A percentile compares a stretch with the other conserved stretches of the same genome.
These are phyloP conservation scores for Acanthopagrus latus DNA, from an alignment of 2,797 vertebrate genomes.

Conservation along the genomic window DNA sequence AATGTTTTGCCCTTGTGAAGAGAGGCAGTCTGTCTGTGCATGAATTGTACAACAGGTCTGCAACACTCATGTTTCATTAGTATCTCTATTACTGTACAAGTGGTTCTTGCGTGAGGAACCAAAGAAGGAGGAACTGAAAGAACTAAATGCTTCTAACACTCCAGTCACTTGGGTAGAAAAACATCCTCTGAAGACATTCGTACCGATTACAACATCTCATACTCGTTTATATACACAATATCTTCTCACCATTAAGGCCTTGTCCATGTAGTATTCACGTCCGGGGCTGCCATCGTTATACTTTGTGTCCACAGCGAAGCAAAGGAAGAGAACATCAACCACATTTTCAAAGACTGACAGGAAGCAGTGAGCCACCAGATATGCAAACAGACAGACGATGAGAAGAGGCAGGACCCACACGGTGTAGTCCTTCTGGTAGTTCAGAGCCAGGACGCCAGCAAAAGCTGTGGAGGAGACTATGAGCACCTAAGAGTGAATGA, in stretches of 20 bases:
- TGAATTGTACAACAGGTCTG: too few relatives aligned
- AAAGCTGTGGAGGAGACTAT: conserved; percentile 91
- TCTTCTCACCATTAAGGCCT: conserved; percentile 93
- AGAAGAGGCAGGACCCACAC: conserved; percentile 97
- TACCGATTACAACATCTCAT: background rate
- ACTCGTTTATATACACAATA: background rate
- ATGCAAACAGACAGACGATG: conserved; percentile 97
- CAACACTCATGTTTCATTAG: background rate
- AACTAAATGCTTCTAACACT: background rate
- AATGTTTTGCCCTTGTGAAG: background rate
- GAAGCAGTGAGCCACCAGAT: conserved; percentile 98
- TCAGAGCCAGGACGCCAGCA: conserved; percentile 93
- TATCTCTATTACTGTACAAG: fast-evolving
- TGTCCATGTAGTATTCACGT: conserved; percentile 97
- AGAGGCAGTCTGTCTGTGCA: background rate
- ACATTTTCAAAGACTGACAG: conserved; percentile 98
- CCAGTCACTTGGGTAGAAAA: background rate
- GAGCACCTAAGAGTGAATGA: conserved; percentile 64
- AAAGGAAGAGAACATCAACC: conserved; percentile 98
- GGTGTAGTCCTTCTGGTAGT: conserved; percentile 96
- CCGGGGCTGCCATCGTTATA: conserved; percentile 96
- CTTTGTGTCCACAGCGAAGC: conserved; percentile 97
- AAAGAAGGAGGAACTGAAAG: background rate
- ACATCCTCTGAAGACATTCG: background rate
- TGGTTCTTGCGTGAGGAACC: background rate